phyloP scores from a whole-genome alignment of 2,888 invertebrate genomes.

The Synergus umbraculus region DNA sequence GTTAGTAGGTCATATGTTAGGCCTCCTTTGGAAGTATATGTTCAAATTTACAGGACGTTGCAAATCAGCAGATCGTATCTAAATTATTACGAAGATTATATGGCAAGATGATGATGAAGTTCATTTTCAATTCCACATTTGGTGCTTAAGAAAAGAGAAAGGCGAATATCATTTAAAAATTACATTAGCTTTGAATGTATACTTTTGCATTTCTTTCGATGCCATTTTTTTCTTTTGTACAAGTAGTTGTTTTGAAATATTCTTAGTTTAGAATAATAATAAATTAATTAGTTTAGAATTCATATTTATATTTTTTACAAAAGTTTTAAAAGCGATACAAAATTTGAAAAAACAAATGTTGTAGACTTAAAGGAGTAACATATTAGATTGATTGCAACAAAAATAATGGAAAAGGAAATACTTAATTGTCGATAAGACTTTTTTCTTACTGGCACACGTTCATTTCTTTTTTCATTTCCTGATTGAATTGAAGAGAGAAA shows the following conservation, averaged over 20 bases:
- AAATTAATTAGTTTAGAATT: too few species aligned
- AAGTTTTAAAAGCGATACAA: neutral
- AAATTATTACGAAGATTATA: neutral
- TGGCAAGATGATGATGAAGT: neutral
- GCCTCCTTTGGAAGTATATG: neutral
- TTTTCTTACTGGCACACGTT: neutral
- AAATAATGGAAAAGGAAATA: too few species aligned
- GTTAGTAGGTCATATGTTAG: slow-evolving; percentile 53
- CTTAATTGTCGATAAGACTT: neutral
- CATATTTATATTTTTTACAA: neutral
- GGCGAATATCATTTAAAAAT: neutral
- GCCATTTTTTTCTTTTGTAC: too few species aligned
- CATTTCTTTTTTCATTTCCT: slow-evolving; percentile 1
- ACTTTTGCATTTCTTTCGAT: too few species aligned
- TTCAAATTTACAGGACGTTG: neutral
- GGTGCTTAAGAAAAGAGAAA: slow-evolving; percentile 13
- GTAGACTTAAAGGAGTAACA: neutral
- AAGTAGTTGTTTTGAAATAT: too few species aligned
- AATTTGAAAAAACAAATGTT: neutral
- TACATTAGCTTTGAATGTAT: neutral
- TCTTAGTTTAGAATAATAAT: too few species aligned
- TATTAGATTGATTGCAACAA: neutral
- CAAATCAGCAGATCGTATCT: slow-evolving; percentile 15
- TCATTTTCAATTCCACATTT: neutral
- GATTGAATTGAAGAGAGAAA: neutral